Base-by-base conservation (phyloP, 1,140 invertebrate species). In the Drosophila seguyi region DNA sequence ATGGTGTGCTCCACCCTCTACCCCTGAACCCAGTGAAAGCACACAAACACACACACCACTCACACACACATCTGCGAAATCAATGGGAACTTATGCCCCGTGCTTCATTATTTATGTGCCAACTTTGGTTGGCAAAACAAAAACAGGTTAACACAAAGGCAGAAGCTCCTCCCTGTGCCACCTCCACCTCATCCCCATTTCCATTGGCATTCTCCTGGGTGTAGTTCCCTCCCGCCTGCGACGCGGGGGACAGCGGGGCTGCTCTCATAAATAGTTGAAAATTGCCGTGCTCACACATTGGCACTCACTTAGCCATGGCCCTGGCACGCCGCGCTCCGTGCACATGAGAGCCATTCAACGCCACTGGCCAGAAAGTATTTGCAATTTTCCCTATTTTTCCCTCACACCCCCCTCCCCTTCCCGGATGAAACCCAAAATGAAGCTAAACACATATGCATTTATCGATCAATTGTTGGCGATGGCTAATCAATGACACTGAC, bases 71-170 rank as follows among this genome's bases (percentile, higher is more conserved):
- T 60, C 58, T 45, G 71, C 69, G 68, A 71, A 87, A 86, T 90
- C 81, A 90, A 90, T 90, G 79, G 81, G 67, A 82, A 86, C 82
- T 76, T 66, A 82, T 90, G 69, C 74, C 71, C 69, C 72, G 48
- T 68, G 60, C 73, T 81, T 79, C 81, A 86, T 86, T 88, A 87
- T 87, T 87, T 86, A 86, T 86, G 71, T 67, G 69, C 75, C 60
- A 75, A 84, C 63, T 75, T 79, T 90, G 72, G 77, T 73, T 90
- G 76, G 78, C 44, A 72, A 72, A 72, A 72, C 68, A 72, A 72
- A 72, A 72, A 72, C 68, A 72, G 68, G 68, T 59, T 72, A 39
- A 58, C 68, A 80, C 75, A 83, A 82, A 74, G 71, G 61, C 58
- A 66, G 56, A 58, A 59, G 47, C 47, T 36, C 50, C 22, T 45